Conservation (phyloP, 2,113 vertebrate genomes). For the Spea multiplicata region DNA sequence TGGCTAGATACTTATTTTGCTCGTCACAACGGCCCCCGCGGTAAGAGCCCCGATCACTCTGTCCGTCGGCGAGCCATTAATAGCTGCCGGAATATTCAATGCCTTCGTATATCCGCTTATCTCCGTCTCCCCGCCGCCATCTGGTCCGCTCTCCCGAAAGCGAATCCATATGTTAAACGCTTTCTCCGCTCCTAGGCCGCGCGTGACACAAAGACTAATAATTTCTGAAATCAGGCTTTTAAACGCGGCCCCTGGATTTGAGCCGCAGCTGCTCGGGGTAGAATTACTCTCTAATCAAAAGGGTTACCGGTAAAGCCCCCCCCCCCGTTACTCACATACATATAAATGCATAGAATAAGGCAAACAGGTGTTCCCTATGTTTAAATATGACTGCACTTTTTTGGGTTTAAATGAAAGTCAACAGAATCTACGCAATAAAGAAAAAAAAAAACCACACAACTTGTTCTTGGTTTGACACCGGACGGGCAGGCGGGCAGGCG, state of each 20-base stretch:
- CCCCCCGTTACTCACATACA: not conserved
- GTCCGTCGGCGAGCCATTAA: too few species aligned
- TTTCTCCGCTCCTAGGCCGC: not conserved
- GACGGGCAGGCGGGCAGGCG: too few species aligned
- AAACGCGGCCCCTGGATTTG: not conserved
- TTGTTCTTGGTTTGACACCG: too few species aligned
- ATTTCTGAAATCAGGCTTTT: not conserved
- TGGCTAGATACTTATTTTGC: too few species aligned
- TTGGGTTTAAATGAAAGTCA: not conserved
- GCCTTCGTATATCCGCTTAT: not conserved
- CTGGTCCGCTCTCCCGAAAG: not conserved
- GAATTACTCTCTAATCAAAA: conserved; percentile 25
- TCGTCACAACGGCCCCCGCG: too few species aligned
- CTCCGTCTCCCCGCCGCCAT: not conserved
- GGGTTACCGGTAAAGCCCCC: too few species aligned
- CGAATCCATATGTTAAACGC: conserved; percentile 23
- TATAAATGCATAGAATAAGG: not conserved
- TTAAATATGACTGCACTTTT: not conserved
- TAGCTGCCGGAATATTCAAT: too few species aligned
- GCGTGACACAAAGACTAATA: not conserved
- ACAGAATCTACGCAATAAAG: not conserved
- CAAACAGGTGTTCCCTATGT: conserved; percentile 11
- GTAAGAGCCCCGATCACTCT: too few species aligned
- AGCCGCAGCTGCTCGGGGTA: conserved; percentile 27
- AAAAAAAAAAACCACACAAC: too few species aligned